These are phyloP conservation scores for Balaeniceps rex DNA, from an alignment of 2,113 vertebrate genomes.

Conservation along the genomic window DNA sequence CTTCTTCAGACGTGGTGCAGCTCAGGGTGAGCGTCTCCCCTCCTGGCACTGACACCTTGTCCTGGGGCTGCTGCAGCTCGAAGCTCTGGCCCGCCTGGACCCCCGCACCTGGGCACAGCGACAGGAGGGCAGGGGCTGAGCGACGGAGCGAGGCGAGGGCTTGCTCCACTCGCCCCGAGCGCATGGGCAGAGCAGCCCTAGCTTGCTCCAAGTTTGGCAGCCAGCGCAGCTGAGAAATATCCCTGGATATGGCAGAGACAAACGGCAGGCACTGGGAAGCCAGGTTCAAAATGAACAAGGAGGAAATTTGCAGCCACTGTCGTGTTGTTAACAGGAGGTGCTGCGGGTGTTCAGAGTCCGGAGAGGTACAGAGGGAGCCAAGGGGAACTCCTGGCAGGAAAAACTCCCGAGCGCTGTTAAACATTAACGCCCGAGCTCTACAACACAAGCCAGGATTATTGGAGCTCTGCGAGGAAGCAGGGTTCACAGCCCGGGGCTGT, in stretches of 20 bases:
- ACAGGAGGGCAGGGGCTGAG: background rate
- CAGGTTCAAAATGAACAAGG: fast-evolving
- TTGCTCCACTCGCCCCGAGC: background rate
- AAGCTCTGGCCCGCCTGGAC: fast-evolving
- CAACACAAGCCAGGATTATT: background rate
- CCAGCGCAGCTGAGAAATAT: background rate
- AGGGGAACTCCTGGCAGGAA: constrained; percentile 26
- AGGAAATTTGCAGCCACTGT: background rate
- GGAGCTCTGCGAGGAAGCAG: background rate
- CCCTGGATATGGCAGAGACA: background rate
- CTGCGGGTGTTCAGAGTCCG: background rate
- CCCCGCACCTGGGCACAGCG: background rate
- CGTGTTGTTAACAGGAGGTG: background rate
- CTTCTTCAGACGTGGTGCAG: fast-evolving
- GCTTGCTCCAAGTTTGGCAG: background rate
- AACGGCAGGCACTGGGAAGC: background rate
- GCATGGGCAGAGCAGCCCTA: background rate
- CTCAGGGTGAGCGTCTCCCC: background rate
- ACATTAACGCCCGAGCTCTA: background rate
- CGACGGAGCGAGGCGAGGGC: fast-evolving
- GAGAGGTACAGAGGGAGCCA: background rate
- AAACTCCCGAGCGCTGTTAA: background rate
- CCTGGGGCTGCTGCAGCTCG: background rate
- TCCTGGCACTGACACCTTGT: fast-evolving
- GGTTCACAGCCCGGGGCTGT: background rate